phyloP scores from a whole-genome alignment of 2,113 vertebrate genomes.

The Mobula birostris region DNA sequence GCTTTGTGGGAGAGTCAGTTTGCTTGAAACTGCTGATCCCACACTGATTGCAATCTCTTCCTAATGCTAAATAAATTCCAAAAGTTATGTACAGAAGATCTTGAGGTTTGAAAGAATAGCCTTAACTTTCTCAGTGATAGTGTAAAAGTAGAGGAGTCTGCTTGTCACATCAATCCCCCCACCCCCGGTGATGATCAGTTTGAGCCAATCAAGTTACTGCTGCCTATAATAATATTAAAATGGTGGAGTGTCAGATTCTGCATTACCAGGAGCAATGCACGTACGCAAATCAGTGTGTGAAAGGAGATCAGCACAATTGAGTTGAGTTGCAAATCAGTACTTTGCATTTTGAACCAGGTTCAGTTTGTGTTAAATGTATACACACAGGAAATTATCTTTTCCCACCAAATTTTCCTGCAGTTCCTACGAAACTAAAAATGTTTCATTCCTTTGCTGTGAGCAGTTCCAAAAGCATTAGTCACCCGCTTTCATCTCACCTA shows the following conservation, averaged over 20 bases:
- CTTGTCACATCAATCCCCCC: not conserved
- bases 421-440: not conserved
- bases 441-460: not conserved
- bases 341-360: not conserved
- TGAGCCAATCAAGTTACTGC: not conserved
- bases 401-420: not conserved
- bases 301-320: not conserved
- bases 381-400: not conserved
- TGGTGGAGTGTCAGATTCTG: not conserved
- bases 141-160: not conserved
- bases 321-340: not conserved
- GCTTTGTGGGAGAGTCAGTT: not conserved
- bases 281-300: not conserved
- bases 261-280: not conserved
- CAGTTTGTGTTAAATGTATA: too few relatives aligned
- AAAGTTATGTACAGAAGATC: not conserved
- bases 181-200: not conserved
- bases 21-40: not conserved
- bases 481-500: not conserved
- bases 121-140: not conserved
- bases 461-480: constrained; percentile 9
- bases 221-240: not conserved
- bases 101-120: not conserved
- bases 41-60: not conserved
- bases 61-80: not conserved